Conservation (phyloP, 1,140 invertebrate species). For the Procambarus clarkii region DNA sequence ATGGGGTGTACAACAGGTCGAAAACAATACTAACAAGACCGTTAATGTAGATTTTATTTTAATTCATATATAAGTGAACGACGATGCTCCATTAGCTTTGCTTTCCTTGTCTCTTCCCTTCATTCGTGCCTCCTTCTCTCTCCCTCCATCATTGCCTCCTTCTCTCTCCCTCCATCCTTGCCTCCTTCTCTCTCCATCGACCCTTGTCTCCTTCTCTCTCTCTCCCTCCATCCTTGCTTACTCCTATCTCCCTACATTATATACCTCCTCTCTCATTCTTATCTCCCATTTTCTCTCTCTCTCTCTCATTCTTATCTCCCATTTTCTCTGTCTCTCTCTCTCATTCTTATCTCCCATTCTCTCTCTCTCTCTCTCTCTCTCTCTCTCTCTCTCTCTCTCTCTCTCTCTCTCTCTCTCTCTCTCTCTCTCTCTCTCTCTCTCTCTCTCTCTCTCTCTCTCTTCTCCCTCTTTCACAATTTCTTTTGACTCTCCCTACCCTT, state of each 20-base stretch:
- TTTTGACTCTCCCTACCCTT: not conserved
- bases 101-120: not conserved
- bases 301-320: too few relatives aligned
- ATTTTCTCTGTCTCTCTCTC: too few relatives aligned
- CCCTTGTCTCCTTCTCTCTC: not conserved
- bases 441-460: too few relatives aligned
- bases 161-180: not conserved
- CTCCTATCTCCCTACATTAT: not conserved
- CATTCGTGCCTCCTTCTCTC: not conserved
- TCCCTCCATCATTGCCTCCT: not conserved
- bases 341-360: too few relatives aligned
- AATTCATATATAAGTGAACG: not conserved
- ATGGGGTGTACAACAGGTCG: not conserved
- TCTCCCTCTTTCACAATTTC: not conserved
- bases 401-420: not conserved
- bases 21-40: not conserved
- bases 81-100: not conserved
- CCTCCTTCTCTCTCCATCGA: not conserved
- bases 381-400: not conserved
- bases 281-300: too few relatives aligned
- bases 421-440: not conserved
- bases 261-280: not conserved
- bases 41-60: not conserved
- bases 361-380: not conserved
- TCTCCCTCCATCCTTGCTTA: not conserved